Evolutionary conservation across 2,888 invertebrate species (phyloP), one percentile per base, ranked within the genome.

Genomic region (Rhagophthalmus giganteus): DNA sequence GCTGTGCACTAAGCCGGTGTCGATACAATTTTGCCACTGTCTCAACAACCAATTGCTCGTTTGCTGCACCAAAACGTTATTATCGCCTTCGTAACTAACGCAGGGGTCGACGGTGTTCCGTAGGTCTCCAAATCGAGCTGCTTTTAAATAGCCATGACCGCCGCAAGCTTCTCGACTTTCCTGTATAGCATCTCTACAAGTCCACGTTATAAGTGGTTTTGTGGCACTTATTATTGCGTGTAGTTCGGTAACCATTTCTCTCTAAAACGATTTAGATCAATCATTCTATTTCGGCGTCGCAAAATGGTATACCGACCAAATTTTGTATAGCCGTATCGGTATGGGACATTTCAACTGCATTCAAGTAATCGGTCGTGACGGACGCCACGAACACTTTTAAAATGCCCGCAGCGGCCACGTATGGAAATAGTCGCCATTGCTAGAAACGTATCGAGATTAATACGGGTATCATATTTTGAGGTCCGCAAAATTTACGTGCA

Each of bases 11-110:
- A 71, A 65, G 27, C 74, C 74, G 0, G 78, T 78, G 1, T 69
- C 58, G 11, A 72, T 66, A 1, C 79, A 74, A 1, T 76, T 68
- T 30, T 75, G 77, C 81, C 84, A 86, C 69, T 87, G 87, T 0
- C 86, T 74, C 33, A 88, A 70, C 42, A 94, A 76, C 86, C 91
- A 94, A 76, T 94, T 94, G 66, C 90, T 89, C 0, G 91, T 86
- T 74, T 94, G 94, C 68, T 94, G 94, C 0, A 88, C 81, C 2
- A 96, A 78, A 12, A 95, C 94, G 74, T 90, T 94, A 76, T 95
- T 95, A 76, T 95, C 94, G 0, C 95, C 94, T 72, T 95, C 95
- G 73, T 93, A 94, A 0, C 95, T 95, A 44, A 90, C 88, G 27
- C 88, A 87, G 0, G 94, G 88, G 73, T 96, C 96, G 73, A 92